Percentiles rank a stretch among this genome's conserved stretches.
Conservation (phyloP, 1,140 invertebrate species). For the Rhizoglyphus robini region DNA sequence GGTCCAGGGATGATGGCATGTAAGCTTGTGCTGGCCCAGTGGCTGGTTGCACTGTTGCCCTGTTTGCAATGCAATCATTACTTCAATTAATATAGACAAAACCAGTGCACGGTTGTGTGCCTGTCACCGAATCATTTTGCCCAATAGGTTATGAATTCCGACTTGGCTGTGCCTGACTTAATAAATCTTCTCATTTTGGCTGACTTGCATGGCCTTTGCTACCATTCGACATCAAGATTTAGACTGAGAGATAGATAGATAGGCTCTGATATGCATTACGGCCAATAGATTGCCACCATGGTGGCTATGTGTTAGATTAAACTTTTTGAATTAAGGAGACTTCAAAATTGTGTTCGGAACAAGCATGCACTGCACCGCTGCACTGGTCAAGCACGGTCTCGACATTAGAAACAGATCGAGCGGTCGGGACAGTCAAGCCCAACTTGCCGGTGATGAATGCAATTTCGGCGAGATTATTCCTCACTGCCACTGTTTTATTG, state of each 20-base stretch:
- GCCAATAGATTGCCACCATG: not conserved
- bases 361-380: not conserved
- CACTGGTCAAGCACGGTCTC: not conserved
- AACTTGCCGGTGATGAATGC: not conserved
- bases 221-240: not conserved
- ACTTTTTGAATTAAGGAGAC: not conserved
- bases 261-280: not conserved
- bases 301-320: not conserved
- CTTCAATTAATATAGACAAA: too few species aligned
- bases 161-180: too few species aligned
- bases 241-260: not conserved
- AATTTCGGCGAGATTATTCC: not conserved
- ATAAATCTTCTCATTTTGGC: too few species aligned
- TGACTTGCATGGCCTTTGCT: too few species aligned
- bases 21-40: not conserved
- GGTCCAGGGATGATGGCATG: not conserved
- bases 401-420: constrained; percentile 6
- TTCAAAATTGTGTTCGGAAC: constrained; percentile 6
- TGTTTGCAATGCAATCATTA: too few species aligned
- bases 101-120: too few species aligned
- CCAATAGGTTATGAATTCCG: too few species aligned
- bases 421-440: not conserved
- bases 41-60: not conserved
- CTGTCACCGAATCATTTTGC: too few species aligned
- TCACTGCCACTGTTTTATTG: not conserved